Evolutionary conservation across 2,113 vertebrate genomes (phyloP).

Genomic region (Polyodon spathula): DNA sequence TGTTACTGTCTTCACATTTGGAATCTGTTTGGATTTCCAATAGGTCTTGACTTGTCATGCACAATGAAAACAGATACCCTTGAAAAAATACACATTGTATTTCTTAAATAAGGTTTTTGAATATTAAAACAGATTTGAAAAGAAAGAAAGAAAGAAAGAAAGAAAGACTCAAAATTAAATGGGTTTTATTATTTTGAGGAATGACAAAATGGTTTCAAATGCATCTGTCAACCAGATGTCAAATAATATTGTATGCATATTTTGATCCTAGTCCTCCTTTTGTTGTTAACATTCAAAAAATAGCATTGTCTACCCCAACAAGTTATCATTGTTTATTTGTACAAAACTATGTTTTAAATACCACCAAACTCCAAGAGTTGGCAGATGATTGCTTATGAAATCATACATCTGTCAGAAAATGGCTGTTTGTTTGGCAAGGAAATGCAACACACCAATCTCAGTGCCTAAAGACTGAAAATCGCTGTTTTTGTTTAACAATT

Average conservation of each 20-base stretch:
- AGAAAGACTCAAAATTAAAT: neutral
- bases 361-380: slow-evolving; percentile 36
- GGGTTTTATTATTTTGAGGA: slow-evolving; percentile 16
- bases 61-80: too few species aligned
- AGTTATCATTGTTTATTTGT: slow-evolving; percentile 35
- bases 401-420: slow-evolving; percentile 47
- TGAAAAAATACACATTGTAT: neutral
- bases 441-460: slow-evolving; percentile 50
- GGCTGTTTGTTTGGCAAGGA: slow-evolving; percentile 50
- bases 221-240: slow-evolving; percentile 13
- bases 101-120: neutral
- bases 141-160: neutral
- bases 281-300: slow-evolving; percentile 33
- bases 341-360: slow-evolving; percentile 37
- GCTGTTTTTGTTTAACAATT: slow-evolving; percentile 39
- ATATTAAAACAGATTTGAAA: neutral
- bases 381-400: slow-evolving; percentile 44
- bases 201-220: slow-evolving; percentile 9
- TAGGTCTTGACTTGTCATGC: neutral
- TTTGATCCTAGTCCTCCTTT: slow-evolving; percentile 16
- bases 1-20: slow-evolving; percentile 36
- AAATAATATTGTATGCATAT: slow-evolving; percentile 7
- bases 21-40: slow-evolving; percentile 28
- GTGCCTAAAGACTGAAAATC: slow-evolving; percentile 49
- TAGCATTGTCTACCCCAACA: slow-evolving; percentile 45